Conservation (phyloP, 2,113 vertebrate species). For the Seriola rivoliana region DNA sequence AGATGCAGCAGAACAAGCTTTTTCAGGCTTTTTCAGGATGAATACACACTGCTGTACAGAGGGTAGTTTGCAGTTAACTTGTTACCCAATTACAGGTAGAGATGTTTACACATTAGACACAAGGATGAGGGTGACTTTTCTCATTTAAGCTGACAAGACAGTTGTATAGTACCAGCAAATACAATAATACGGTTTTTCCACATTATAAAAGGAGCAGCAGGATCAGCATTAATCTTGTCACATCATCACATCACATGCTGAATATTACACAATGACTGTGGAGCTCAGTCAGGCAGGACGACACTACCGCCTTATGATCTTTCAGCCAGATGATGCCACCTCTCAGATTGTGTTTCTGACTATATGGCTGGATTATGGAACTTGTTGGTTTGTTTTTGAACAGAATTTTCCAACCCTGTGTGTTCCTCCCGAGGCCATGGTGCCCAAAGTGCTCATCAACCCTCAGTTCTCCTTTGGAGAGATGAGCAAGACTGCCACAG, state of each 20-base stretch:
- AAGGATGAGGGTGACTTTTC: too few relatives aligned
- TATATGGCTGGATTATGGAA: neutral
- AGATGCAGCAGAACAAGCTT: neutral
- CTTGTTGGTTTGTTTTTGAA: neutral
- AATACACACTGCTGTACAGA: too few relatives aligned
- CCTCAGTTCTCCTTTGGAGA: constrained; percentile 86
- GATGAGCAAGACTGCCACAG: constrained; percentile 81
- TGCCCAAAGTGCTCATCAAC: constrained; percentile 86
- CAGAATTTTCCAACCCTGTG: constrained; percentile 84
- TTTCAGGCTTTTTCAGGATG: neutral
- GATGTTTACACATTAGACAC: too few relatives aligned
- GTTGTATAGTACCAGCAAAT: too few relatives aligned
- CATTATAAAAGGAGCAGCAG: too few relatives aligned
- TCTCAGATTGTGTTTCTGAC: neutral
- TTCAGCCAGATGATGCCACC: too few relatives aligned
- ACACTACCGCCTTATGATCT: too few relatives aligned
- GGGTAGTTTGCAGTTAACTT: too few relatives aligned
- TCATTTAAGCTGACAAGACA: too few relatives aligned
- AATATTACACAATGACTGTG: neutral
- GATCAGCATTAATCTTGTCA: too few relatives aligned
- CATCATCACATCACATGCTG: neutral
- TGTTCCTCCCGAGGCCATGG: constrained; percentile 83
- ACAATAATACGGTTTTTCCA: too few relatives aligned
- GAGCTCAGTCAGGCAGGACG: neutral
- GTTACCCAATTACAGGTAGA: too few relatives aligned